Base-by-base conservation (phyloP, 2,888 invertebrate genomes). In the Drosophila nr. fundita region DNA sequence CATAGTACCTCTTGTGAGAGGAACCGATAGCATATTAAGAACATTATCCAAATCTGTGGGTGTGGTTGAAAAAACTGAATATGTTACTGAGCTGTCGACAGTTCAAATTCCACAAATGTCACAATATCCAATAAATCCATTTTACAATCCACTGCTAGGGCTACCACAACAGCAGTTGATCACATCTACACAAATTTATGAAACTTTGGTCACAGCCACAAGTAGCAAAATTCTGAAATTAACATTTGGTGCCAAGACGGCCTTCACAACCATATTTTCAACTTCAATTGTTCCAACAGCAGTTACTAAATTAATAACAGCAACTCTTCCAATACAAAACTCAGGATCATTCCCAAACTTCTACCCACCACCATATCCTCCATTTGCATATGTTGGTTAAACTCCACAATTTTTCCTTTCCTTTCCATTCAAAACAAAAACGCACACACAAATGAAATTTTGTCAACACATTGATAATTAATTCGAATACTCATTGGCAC, bases 231-330 rank as follows among this genome's bases (percentile, higher is more conserved):
- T 97, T 60, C 93, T 98, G 73, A 97, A 97, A 92, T 93, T 98
- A 80, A 97, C 97, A 15, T 98, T 98, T 91, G 97, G 98, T n/a
- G 97, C 98, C 38, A 97, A 97, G 92, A 97, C 97, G 0, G 96
- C 97, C 0, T 96, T 96, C 91, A 98, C 98, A 10, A 98, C 97
- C 2, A 94, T 98, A 68, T 97, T 95, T 92, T 96, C 97, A 3
- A 97, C 97, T 45, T 96, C 95, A 87, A 95, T 98, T 52, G 95
- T 97, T 49, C 97, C 97, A 10, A 97, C 97, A 1, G 94, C 96
- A 59, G 92, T 97, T 71, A 97, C 98, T n/a, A 96, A 96, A 21
- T 97, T 96, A 91, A 94, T 97, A 76, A 97, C 97, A 8, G 96
- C 96, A 21, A 96, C 97, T 0, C 94, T 97, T 34, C 95, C 97